A percentile compares a stretch with the other conserved stretches of the same genome.
Evolutionary conservation across 1,140 invertebrate species (phyloP).

Genomic region (Hermetia illucens): DNA sequence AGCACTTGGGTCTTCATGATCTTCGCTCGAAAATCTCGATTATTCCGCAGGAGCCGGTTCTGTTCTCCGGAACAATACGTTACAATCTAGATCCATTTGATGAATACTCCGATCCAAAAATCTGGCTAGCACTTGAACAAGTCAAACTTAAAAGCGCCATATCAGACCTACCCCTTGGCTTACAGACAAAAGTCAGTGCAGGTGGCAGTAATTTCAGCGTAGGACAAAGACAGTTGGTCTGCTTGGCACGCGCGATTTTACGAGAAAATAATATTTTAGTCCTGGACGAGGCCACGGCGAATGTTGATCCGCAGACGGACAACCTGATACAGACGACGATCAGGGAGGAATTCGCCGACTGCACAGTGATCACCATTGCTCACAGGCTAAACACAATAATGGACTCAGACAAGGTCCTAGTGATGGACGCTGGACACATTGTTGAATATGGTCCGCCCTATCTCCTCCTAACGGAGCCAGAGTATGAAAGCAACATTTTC

Average conservation of each 20-base stretch:
- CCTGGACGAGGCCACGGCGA: constrained; percentile 57
- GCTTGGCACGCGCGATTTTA: constrained; percentile 64
- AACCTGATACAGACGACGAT: constrained; percentile 59
- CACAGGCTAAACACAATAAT: constrained; percentile 73
- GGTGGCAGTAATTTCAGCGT: constrained; percentile 68
- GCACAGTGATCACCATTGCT: constrained; percentile 75
- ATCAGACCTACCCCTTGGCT: constrained; percentile 43
- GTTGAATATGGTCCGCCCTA: constrained; percentile 52
- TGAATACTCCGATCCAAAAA: constrained; percentile 53
- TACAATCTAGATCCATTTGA: constrained; percentile 76
- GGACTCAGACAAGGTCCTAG: constrained; percentile 43
- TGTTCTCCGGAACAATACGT: constrained; percentile 70
- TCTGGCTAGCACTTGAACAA: constrained; percentile 70
- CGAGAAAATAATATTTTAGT: constrained; percentile 61
- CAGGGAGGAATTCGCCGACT: constrained; percentile 51
- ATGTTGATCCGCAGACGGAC: constrained; percentile 58
- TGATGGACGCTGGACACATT: constrained; percentile 44
- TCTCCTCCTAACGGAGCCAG: constrained; percentile 34
- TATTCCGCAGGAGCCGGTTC: constrained; percentile 79
- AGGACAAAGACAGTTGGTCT: constrained; percentile 68
- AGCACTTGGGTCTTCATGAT: constrained; percentile 45
- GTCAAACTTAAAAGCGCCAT: constrained; percentile 53
- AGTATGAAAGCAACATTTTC: constrained; percentile 31
- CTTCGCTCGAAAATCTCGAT: constrained; percentile 69
- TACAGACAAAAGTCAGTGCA: constrained; percentile 55